phyloP scores from a whole-genome alignment of 2,797 vertebrate species.

The Jordanella pulchra region DNA sequence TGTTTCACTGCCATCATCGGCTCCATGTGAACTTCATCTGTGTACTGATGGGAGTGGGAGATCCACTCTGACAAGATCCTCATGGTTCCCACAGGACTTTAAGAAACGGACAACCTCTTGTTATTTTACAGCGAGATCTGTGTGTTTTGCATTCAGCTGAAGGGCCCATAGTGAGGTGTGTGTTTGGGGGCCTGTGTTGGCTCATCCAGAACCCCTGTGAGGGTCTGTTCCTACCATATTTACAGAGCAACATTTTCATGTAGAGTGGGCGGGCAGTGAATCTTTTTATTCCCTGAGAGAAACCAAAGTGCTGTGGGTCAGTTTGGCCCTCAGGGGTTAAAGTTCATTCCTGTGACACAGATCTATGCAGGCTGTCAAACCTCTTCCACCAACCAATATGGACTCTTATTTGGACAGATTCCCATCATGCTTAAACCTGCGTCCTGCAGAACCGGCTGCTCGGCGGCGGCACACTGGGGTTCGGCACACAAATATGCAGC shows the following conservation, averaged over 20 bases:
- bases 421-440: slow-evolving; percentile 5
- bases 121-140: slow-evolving; percentile 81
- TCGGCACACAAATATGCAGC: slow-evolving; percentile 9
- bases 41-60: slow-evolving; percentile 53
- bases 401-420: slow-evolving; percentile 24
- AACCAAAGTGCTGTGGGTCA: slow-evolving; percentile 20
- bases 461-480: slow-evolving; percentile 3
- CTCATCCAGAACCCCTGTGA: slow-evolving; percentile 12
- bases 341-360: slow-evolving; percentile 23
- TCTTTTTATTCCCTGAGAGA: not conserved
- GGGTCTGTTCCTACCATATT: slow-evolving; percentile 36
- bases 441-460: slow-evolving; percentile 15
- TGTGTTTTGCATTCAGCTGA: slow-evolving; percentile 74
- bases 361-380: slow-evolving; percentile 14
- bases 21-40: slow-evolving; percentile 28
- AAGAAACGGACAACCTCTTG: slow-evolving; percentile 82
- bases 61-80: slow-evolving; percentile 72
- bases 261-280: slow-evolving; percentile 50
- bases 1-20: slow-evolving; percentile 5
- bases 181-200: slow-evolving; percentile 28
- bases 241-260: slow-evolving; percentile 57
- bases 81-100: slow-evolving; percentile 82
- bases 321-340: slow-evolving; percentile 29
- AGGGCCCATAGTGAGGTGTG: slow-evolving; percentile 72
- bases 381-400: slow-evolving; percentile 1